Conservation (phyloP, 2,113 vertebrate species). For the human (Homo sapiens) region GRCh38 chr7:38226501-38227000, state of each 20-base stretch:
- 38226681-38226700: neutral
- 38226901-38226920: neutral
- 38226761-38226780: neutral
- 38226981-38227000: neutral
- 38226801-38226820: neutral
- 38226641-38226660: neutral
- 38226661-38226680: too few relatives aligned
- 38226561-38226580: neutral
- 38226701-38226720: neutral
- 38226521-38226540: neutral
- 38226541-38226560: neutral
- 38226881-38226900: neutral
- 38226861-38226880: neutral
- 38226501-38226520: neutral
- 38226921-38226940: neutral
- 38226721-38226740: neutral
- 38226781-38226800: neutral
- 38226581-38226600: neutral
- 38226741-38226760: neutral
- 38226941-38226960: neutral
- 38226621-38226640: neutral
- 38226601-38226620: neutral
- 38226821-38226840: neutral
- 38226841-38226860: neutral
- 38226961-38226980: neutral